Evolutionary conservation across 2,888 invertebrate species (phyloP).

Genomic region (Patella caerulea): DNA sequence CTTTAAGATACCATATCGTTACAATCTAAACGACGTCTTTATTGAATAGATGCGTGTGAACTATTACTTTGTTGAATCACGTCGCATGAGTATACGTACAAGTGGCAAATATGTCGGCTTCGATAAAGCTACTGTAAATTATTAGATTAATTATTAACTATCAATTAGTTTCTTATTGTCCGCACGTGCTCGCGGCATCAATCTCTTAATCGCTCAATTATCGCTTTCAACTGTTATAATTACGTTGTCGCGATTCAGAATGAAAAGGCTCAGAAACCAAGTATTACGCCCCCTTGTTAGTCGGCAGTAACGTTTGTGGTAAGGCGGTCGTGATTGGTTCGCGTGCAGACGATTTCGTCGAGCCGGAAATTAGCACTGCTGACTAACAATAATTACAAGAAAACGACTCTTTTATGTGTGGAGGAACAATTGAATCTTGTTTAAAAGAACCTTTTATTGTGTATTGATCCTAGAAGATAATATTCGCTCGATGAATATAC

Average conservation of each 20-base stretch:
- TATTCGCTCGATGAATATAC: conserved; percentile 1
- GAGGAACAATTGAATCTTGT: conserved; percentile 22
- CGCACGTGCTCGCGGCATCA: conserved; percentile 24
- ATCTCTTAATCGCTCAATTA: conserved; percentile 27
- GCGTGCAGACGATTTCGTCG: conserved; percentile 24
- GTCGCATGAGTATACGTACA: too few relatives aligned
- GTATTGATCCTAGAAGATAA: conserved; percentile 13
- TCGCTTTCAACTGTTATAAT: conserved; percentile 15
- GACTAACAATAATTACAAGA: conserved; percentile 41
- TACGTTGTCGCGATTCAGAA: not conserved
- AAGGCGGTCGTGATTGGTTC: conserved; percentile 4
- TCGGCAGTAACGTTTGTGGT: not conserved
- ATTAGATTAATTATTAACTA: conserved; percentile 27
- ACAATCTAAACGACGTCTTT: too few relatives aligned
- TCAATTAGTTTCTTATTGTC: conserved; percentile 25
- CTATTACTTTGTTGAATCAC: too few relatives aligned
- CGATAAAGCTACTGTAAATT: conserved; percentile 4
- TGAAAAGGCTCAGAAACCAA: conserved; percentile 3
- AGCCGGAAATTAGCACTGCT: conserved; percentile 33
- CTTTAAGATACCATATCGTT: too few relatives aligned
- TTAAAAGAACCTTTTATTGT: conserved; percentile 24
- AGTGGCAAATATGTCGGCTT: too few relatives aligned
- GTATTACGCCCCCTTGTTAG: conserved; percentile 7
- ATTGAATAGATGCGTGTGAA: too few relatives aligned
- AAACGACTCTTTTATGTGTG: conserved; percentile 36